A percentile compares a stretch with the other conserved stretches of the same genome.
phyloP scores from a whole-genome alignment of 2,888 invertebrate species.

The Platycheirus rosarum region DNA sequence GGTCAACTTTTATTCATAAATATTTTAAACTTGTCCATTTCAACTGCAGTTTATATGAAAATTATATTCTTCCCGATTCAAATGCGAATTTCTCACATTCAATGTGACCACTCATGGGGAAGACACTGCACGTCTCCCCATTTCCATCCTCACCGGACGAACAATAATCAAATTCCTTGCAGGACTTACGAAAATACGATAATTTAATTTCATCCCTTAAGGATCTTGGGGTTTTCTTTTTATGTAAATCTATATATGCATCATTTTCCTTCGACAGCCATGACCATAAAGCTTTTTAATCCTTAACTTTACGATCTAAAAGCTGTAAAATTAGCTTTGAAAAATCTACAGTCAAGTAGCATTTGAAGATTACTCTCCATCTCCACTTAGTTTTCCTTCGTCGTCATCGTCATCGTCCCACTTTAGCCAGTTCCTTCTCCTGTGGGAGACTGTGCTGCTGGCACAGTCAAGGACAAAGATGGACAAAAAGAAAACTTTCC shows the following conservation, averaged over 20 bases:
- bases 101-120: conserved; percentile 60
- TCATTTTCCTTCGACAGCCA: conserved; percentile 54
- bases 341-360: conserved; percentile 67
- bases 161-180: conserved; percentile 32
- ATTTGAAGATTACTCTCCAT: conserved; percentile 68
- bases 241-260: conserved; percentile 22
- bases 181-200: conserved; percentile 52
- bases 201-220: conserved; percentile 61
- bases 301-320: conserved; percentile 71
- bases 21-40: conserved; percentile 70
- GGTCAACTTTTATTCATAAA: conserved; percentile 74
- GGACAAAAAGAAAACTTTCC: conserved; percentile 69
- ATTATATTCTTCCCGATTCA: conserved; percentile 61
- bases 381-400: conserved; percentile 52
- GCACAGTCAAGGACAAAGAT: conserved; percentile 60
- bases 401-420: conserved; percentile 22
- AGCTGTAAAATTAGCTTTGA: conserved; percentile 74
- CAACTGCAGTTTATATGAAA: conserved; percentile 63
- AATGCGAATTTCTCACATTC: conserved; percentile 62
- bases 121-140: conserved; percentile 12
- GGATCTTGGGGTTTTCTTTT: conserved; percentile 50
- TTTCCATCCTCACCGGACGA: background rate
- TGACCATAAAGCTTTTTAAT: conserved; percentile 71
- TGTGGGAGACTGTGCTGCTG: conserved; percentile 3
- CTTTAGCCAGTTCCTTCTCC: conserved; percentile 10